These are phyloP conservation scores for Microdon myrmicae DNA, from an alignment of 2,888 invertebrate species.

Conservation along the genomic window DNA sequence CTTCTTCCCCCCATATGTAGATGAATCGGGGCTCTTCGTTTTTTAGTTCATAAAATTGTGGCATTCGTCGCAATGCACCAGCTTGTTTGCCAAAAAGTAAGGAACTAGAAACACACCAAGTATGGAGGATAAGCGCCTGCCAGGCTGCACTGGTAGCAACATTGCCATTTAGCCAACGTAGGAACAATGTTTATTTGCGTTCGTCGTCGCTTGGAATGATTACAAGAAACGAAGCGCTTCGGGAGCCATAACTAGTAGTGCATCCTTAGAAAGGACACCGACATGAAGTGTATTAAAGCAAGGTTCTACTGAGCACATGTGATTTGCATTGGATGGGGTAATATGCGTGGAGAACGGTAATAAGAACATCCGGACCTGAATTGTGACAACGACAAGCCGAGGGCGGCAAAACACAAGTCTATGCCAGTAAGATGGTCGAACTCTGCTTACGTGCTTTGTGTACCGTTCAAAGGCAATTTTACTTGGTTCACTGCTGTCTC, in stretches of 20 bases:
- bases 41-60: constrained; percentile 49
- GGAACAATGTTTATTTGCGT: constrained; percentile 32
- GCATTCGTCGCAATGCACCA: constrained; percentile 52
- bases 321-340: constrained; percentile 24
- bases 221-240: constrained; percentile 47
- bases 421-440: background rate
- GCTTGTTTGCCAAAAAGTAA: constrained; percentile 52
- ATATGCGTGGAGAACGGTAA: constrained; percentile 43
- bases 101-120: constrained; percentile 14
- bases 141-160: constrained; percentile 18
- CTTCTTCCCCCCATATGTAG: constrained; percentile 19
- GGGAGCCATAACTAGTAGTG: constrained; percentile 38
- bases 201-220: constrained; percentile 47
- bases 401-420: constrained; percentile 28
- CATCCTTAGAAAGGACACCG: background rate
- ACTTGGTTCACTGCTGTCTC: constrained; percentile 5
- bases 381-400: constrained; percentile 35
- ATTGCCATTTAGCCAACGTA: constrained; percentile 40
- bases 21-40: too few species aligned
- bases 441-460: constrained; percentile 24
- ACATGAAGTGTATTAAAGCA: background rate
- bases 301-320: constrained; percentile 43
- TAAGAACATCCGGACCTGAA: constrained; percentile 50
- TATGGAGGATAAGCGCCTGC: constrained; percentile 14
- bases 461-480: constrained; percentile 41